These are phyloP conservation scores for Picathartes gymnocephalus DNA, from an alignment of 2,113 vertebrate species.

Conservation along the genomic window DNA sequence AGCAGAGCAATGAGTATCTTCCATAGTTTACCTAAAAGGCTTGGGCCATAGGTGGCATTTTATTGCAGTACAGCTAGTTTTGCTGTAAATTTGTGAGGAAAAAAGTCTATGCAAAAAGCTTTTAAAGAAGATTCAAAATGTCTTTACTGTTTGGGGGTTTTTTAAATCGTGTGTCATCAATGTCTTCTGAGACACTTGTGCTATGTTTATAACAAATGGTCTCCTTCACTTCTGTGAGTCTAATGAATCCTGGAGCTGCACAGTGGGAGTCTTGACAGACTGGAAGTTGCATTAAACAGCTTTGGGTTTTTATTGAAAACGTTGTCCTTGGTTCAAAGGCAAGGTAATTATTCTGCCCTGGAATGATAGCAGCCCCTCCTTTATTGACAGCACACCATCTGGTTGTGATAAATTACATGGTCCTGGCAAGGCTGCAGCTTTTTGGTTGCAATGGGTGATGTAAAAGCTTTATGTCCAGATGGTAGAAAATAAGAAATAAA, in stretches of 20 bases:
- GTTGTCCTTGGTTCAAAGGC: slow-evolving; percentile 55
- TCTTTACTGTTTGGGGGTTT: background rate
- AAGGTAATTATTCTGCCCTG: slow-evolving; percentile 40
- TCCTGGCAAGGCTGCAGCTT: background rate
- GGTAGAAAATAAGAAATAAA: background rate
- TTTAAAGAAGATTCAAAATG: background rate
- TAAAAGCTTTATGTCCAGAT: background rate
- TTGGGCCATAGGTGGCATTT: background rate
- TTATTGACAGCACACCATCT: slow-evolving; percentile 50
- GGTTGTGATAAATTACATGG: slow-evolving; percentile 54
- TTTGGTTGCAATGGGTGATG: background rate
- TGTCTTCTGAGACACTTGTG: background rate
- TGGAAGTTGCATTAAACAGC: slow-evolving; percentile 51
- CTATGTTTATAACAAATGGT: slow-evolving; percentile 18
- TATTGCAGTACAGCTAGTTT: background rate
- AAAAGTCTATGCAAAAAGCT: background rate
- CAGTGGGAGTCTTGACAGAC: slow-evolving; percentile 48
- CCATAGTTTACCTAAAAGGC: background rate
- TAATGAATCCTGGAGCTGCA: slow-evolving; percentile 10
- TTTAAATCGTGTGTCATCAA: background rate
- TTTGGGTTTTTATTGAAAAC: slow-evolving; percentile 55
- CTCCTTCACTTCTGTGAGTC: background rate
- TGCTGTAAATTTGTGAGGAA: background rate
- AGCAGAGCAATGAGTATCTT: background rate
- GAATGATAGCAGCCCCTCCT: slow-evolving; percentile 36